A percentile compares a stretch with the other conserved stretches of the same genome.
phyloP scores from a whole-genome alignment of 2,113 vertebrate species.

The Paralichthys olivaceus region DNA sequence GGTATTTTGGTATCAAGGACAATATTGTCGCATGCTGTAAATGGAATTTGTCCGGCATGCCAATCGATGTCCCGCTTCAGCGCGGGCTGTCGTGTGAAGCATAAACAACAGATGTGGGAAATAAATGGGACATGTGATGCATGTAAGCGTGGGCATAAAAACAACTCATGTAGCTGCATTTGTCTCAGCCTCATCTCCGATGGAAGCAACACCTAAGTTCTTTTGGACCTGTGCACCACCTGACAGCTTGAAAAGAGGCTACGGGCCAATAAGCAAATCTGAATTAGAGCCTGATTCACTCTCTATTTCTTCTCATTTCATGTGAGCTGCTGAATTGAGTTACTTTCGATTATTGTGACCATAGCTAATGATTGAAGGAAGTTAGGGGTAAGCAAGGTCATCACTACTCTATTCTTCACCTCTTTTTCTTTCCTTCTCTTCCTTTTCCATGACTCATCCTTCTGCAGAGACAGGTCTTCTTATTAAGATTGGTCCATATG shows the following conservation, averaged over 20 bases:
- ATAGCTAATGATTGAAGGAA: background rate
- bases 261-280: conserved; percentile 45
- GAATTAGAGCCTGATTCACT: conserved; percentile 58
- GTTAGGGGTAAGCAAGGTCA: background rate
- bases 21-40: conserved; percentile 20
- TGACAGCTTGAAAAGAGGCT: conserved; percentile 52
- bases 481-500: conserved; percentile 20
- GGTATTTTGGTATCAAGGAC: conserved; percentile 24
- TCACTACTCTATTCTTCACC: background rate
- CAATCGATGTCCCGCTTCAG: conserved; percentile 18
- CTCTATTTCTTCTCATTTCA: conserved; percentile 37
- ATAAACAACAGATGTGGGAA: conserved; percentile 60
- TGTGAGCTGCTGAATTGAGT: conserved; percentile 13
- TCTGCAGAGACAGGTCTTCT: conserved; percentile 23
- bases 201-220: conserved; percentile 25
- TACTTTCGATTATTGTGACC: background rate
- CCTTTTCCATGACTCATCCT: background rate
- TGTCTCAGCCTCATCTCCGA: conserved; percentile 12
- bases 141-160: conserved; percentile 33
- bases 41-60: conserved; percentile 20
- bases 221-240: conserved; percentile 32
- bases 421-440: background rate
- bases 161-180: conserved; percentile 17
- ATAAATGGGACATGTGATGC: conserved; percentile 54
- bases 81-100: conserved; percentile 24